phyloP scores from a whole-genome alignment of 1,140 invertebrate genomes.

The Brachionus angularis region DNA sequence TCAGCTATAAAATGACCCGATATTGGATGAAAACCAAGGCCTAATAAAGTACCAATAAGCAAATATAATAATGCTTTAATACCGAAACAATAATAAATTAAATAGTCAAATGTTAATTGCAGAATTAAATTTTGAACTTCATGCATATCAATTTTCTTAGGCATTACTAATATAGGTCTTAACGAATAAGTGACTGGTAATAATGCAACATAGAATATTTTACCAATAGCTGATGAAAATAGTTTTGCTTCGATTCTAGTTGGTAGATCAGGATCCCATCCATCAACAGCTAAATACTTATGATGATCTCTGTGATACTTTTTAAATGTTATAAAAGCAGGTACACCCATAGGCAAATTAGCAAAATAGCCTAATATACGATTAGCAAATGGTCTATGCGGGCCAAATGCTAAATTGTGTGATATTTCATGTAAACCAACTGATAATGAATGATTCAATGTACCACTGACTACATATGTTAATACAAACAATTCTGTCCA shows the following conservation, averaged over 20 bases:
- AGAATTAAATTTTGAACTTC: constrained; percentile 78
- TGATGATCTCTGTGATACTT: constrained; percentile 58
- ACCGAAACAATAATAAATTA: constrained; percentile 76
- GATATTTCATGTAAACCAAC: constrained; percentile 55
- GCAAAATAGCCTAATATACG: constrained; percentile 53
- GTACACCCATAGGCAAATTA: constrained; percentile 55
- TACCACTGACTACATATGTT: constrained; percentile 52
- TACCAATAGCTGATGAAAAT: constrained; percentile 85
- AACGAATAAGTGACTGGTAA: constrained; percentile 95
- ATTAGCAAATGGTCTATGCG: constrained; percentile 50
- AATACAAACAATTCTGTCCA: constrained; percentile 31
- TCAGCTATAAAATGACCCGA: constrained; percentile 98
- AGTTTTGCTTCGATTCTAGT: constrained; percentile 83
- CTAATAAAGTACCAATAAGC: constrained; percentile 77
- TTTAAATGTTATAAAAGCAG: constrained; percentile 57
- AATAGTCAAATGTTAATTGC: constrained; percentile 77
- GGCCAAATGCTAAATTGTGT: constrained; percentile 57
- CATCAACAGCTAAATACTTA: constrained; percentile 87
- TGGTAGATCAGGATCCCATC: constrained; percentile 90
- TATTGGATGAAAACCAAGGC: constrained; percentile 96
- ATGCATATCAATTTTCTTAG: constrained; percentile 72
- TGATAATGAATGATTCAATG: constrained; percentile 56
- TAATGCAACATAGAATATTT: constrained; percentile 83
- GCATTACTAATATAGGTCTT: constrained; percentile 81
- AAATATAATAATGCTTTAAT: constrained; percentile 76